These are phyloP conservation scores for Dasypus novemcinctus DNA, from an alignment of 2,113 vertebrate species.

Conservation along the genomic window DNA sequence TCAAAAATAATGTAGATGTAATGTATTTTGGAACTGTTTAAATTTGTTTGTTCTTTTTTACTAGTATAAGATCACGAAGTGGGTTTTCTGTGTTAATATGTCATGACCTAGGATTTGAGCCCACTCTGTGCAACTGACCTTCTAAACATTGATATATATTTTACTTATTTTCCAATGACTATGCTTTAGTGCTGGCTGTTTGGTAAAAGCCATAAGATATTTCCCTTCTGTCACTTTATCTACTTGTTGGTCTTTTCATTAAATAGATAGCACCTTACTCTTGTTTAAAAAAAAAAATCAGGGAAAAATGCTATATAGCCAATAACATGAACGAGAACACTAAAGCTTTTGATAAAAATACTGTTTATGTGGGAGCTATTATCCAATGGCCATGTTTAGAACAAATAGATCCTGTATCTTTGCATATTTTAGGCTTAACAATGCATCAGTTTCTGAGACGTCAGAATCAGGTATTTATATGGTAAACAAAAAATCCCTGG, in stretches of 20 bases:
- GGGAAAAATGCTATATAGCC: not conserved
- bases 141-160: not conserved
- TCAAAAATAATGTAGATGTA: not conserved
- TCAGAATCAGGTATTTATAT: not conserved
- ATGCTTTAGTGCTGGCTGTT: not conserved
- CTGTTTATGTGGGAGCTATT: not conserved
- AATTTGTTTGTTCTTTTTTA: not conserved
- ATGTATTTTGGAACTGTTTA: not conserved
- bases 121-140: not conserved
- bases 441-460: not conserved
- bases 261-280: not conserved
- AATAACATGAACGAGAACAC: not conserved
- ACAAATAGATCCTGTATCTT: not conserved
- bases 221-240: not conserved
- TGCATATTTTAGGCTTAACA: not conserved
- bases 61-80: not conserved
- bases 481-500: not conserved
- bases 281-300: not conserved
- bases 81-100: not conserved
- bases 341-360: not conserved
- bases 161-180: not conserved
- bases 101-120: not conserved
- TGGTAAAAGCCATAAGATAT: not conserved
- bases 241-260: not conserved
- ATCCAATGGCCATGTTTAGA: not conserved